Evolutionary conservation across 2,113 vertebrate species (phyloP).

Genomic region (Narcine bancroftii): DNA sequence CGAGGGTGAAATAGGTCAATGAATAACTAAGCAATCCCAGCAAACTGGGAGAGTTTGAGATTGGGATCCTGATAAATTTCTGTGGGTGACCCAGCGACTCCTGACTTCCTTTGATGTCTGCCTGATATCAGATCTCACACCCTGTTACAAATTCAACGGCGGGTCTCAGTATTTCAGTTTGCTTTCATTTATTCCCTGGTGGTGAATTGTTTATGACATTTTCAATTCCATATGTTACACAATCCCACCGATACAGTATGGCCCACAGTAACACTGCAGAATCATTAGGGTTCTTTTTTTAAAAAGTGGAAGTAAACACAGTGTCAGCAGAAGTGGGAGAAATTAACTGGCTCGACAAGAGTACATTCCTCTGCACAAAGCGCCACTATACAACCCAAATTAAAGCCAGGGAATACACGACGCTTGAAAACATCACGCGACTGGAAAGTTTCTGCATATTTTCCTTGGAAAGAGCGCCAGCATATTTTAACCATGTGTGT

Average conservation of each 20-base stretch:
- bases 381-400: constrained; percentile 20
- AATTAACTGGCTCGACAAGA: neutral
- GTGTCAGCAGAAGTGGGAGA: neutral
- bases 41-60: neutral
- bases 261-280: neutral
- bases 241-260: neutral
- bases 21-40: neutral
- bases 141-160: neutral
- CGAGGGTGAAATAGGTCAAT: neutral
- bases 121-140: neutral
- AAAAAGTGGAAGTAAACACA: neutral
- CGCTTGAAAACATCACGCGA: constrained; percentile 20
- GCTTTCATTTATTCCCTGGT: neutral
- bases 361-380: constrained; percentile 23
- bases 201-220: neutral
- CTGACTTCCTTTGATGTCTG: constrained; percentile 22
- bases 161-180: constrained; percentile 14
- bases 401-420: neutral
- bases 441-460: constrained; percentile 26
- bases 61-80: constrained; percentile 7
- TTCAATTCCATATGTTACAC: neutral
- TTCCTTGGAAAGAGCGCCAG: constrained; percentile 5
- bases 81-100: neutral
- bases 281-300: neutral
- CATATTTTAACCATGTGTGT: constrained; percentile 36